phyloP scores from a whole-genome alignment of 2,113 vertebrate species.

The Xiphophorus couchianus region DNA sequence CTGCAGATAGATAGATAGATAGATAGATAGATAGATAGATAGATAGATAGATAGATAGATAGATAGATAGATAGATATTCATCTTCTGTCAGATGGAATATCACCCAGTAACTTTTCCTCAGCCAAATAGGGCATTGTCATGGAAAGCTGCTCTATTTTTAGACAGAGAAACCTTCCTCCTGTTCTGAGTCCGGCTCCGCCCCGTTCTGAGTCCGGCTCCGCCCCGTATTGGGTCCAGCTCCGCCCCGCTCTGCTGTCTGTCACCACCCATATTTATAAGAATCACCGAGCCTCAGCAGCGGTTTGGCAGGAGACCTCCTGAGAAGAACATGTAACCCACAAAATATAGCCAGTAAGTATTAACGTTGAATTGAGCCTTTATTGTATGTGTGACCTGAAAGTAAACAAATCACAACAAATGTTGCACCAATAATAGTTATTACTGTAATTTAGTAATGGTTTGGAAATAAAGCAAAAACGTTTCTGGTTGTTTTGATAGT shows the following conservation, averaged over 20 bases:
- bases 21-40: no score
- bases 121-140: constrained; percentile 68
- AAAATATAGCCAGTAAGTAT: constrained; percentile 84
- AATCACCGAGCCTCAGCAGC: constrained; percentile 56
- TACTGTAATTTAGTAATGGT: constrained; percentile 59
- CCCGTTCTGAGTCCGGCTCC: constrained; percentile 30
- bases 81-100: constrained; percentile 18
- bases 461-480: constrained; percentile 68
- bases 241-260: constrained; percentile 27
- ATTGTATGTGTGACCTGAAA: constrained; percentile 77
- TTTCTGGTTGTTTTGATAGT: constrained; percentile 71
- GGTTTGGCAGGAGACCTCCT: constrained; percentile 80
- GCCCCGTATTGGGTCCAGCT: constrained; percentile 30
- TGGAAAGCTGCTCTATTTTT: constrained; percentile 58
- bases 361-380: constrained; percentile 78
- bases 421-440: constrained; percentile 70
- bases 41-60: no score
- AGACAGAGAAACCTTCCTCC: constrained; percentile 25
- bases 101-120: constrained; percentile 24
- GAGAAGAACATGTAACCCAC: constrained; percentile 77
- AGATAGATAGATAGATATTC: not conserved
- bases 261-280: constrained; percentile 68
- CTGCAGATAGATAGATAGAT: no score
- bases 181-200: constrained; percentile 33
- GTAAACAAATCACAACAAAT: constrained; percentile 81